phyloP scores from a whole-genome alignment of 2,797 vertebrate species.

The Galaxias olidus region DNA sequence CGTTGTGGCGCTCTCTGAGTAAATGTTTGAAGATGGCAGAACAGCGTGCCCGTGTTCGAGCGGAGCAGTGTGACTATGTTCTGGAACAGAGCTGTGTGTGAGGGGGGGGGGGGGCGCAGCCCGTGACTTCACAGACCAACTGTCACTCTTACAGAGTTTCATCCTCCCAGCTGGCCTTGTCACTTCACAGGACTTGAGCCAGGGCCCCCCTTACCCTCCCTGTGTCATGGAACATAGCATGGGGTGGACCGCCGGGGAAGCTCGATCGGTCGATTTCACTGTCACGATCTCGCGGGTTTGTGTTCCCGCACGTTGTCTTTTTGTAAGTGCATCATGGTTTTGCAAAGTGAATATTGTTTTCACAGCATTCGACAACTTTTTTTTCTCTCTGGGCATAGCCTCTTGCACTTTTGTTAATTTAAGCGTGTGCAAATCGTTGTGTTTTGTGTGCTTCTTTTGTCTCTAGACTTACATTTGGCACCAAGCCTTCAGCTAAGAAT shows the following conservation, averaged over 20 bases:
- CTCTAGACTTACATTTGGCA: conserved; percentile 47
- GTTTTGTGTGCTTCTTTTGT: conserved; percentile 26
- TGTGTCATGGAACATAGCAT: conserved; percentile 19
- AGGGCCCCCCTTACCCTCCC: conserved; percentile 57
- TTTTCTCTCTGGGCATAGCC: no score
- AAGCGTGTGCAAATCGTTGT: conserved; percentile 1
- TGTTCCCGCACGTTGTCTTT: no score
- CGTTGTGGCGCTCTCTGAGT: conserved; percentile 5
- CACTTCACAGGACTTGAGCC: conserved; percentile 80
- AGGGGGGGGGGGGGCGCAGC: conserved; percentile 60
- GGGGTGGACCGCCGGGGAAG: conserved; percentile 48
- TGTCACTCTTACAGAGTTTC: conserved; percentile 76
- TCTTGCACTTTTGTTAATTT: no score
- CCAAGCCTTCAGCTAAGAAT: conserved; percentile 36
- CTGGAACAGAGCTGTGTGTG: conserved; percentile 25
- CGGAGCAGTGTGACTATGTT: conserved; percentile 27
- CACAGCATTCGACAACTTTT: no score
- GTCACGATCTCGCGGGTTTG: conserved; percentile 56
- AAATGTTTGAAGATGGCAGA: conserved; percentile 40
- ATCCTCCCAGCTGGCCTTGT: conserved; percentile 88
- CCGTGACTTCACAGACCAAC: conserved; percentile 69
- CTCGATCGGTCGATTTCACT: conserved; percentile 57
- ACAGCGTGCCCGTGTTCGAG: no score
- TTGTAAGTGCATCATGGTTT: no score
- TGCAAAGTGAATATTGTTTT: no score